phyloP scores from a whole-genome alignment of 2,888 invertebrate genomes.

The Microchrysa polita region DNA sequence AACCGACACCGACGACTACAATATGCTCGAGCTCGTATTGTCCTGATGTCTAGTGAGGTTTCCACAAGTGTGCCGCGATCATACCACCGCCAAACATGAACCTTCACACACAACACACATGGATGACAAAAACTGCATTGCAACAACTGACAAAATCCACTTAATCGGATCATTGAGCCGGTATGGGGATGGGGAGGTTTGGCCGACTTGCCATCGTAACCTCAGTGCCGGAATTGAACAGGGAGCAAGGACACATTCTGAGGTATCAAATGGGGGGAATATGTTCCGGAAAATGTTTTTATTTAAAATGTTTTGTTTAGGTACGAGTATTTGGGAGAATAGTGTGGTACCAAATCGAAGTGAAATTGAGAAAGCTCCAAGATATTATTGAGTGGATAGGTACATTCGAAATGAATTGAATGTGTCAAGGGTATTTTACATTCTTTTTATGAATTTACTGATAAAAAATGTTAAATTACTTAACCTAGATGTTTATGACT shows the following conservation, averaged over 20 bases:
- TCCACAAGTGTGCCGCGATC: constrained; percentile 20
- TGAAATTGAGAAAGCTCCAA: too few relatives aligned
- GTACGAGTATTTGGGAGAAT: background rate
- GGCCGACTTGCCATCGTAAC: background rate
- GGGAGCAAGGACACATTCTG: background rate
- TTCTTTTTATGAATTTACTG: too few relatives aligned
- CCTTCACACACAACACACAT: constrained; percentile 21
- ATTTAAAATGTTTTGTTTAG: constrained; percentile 17
- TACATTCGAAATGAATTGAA: background rate
- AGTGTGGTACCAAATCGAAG: background rate
- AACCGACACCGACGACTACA: too few relatives aligned
- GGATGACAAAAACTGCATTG: constrained; percentile 44
- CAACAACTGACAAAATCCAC: constrained; percentile 46
- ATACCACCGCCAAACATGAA: constrained; percentile 23
- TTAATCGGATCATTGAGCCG: constrained; percentile 42
- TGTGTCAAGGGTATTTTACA: background rate
- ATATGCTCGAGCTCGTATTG: background rate
- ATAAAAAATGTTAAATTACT: too few relatives aligned
- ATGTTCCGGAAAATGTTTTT: constrained; percentile 33
- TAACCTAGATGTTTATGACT: too few relatives aligned
- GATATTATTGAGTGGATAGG: too few relatives aligned
- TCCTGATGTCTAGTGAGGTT: constrained; percentile 3
- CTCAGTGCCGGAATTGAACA: background rate
- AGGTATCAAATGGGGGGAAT: constrained; percentile 18
- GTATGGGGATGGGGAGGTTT: constrained; percentile 1